Percentiles rank a stretch among this genome's conserved stretches.
Evolutionary conservation across 2,113 vertebrate genomes (phyloP).

Genomic region (Callipepla squamata): DNA sequence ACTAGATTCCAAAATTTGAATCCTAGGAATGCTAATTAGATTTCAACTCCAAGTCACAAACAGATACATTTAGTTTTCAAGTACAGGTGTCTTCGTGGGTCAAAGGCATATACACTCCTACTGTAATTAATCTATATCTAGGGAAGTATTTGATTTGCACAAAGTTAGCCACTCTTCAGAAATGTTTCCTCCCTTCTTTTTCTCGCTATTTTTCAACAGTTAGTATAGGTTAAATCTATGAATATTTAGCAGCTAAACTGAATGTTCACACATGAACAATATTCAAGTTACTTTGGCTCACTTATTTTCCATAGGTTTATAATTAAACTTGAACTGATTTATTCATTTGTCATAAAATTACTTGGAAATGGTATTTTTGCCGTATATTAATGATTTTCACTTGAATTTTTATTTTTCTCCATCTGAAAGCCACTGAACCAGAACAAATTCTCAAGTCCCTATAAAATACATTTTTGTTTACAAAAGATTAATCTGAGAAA

Average conservation of each 20-base stretch:
- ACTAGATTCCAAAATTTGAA: not conserved
- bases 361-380: not conserved
- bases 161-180: not conserved
- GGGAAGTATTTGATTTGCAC: not conserved
- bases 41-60: not conserved
- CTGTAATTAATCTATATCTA: not conserved
- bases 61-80: not conserved
- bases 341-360: not conserved
- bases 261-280: not conserved
- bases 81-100: rapidly evolving
- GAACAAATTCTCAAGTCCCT: not conserved
- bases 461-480: not conserved
- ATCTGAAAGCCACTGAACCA: not conserved
- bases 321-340: not conserved
- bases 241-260: not conserved
- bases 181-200: not conserved
- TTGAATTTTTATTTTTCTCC: not conserved
- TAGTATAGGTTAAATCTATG: not conserved
- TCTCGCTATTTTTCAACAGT: not conserved
- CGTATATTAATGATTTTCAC: not conserved
- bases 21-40: not conserved
- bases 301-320: too few species aligned
- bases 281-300: too few species aligned
- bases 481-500: not conserved
- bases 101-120: not conserved